Conservation (phyloP, 2,888 invertebrate genomes). For the Clanis bilineata region DNA sequence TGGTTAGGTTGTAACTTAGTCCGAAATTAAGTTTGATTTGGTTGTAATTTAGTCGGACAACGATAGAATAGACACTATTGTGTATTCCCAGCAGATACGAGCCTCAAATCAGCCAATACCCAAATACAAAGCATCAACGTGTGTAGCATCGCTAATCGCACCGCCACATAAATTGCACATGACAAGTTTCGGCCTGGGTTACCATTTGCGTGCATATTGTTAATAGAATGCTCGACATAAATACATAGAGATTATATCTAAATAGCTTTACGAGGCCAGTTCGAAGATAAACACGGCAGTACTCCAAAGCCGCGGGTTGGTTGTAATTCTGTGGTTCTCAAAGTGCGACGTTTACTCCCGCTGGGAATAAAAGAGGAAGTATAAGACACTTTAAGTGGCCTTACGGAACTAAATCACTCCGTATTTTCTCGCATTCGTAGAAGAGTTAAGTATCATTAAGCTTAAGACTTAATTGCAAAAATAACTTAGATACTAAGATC, state of each 20-base stretch:
- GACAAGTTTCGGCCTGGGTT: slow-evolving; percentile 1
- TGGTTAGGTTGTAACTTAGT: too few relatives aligned
- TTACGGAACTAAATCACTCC: neutral
- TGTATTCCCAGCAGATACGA: neutral
- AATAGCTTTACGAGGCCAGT: slow-evolving; percentile 53
- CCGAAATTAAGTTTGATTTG: too few relatives aligned
- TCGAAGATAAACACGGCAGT: slow-evolving; percentile 47
- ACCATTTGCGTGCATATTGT: slow-evolving; percentile 41
- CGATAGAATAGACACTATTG: too few relatives aligned
- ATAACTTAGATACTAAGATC: too few relatives aligned
- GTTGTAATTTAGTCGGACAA: too few relatives aligned
- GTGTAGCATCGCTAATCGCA: neutral
- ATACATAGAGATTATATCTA: slow-evolving; percentile 57
- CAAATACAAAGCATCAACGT: neutral
- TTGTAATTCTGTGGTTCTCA: slow-evolving; percentile 18
- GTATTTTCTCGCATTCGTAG: neutral
- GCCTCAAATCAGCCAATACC: neutral
- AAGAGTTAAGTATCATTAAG: too few relatives aligned
- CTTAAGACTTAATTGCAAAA: too few relatives aligned
- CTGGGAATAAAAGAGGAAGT: neutral
- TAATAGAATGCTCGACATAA: slow-evolving; percentile 46
- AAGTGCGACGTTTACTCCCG: neutral
- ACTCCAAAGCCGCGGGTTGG: slow-evolving; percentile 1
- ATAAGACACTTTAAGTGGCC: neutral
- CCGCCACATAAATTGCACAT: slow-evolving; percentile 12